Conservation (phyloP, 2,888 invertebrate species). For the Drosophila gaucha region DNA sequence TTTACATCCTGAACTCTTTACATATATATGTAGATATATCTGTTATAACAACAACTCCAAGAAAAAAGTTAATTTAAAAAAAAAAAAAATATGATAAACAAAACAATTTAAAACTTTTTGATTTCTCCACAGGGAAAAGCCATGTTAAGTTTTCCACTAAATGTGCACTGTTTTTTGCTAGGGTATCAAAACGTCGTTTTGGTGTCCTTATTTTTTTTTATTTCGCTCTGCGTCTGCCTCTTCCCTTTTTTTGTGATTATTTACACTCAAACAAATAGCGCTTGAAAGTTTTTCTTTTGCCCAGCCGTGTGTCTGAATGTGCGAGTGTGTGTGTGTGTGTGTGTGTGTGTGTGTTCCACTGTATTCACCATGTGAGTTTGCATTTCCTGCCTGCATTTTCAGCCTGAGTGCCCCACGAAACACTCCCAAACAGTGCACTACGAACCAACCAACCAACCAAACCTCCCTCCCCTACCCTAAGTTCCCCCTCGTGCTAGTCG, state of each 20-base stretch:
- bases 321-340: constrained; percentile 14
- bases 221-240: constrained; percentile 21
- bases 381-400: constrained; percentile 78
- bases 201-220: neutral
- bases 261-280: constrained; percentile 78
- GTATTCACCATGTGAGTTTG: constrained; percentile 62
- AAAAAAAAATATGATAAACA: neutral
- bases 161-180: constrained; percentile 1
- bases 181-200: constrained; percentile 36
- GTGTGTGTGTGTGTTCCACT: constrained; percentile 14
- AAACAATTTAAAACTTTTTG: neutral
- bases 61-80: no score
- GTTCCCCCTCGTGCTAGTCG: constrained; percentile 35
- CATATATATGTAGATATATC: no score
- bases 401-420: constrained; percentile 66
- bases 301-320: constrained; percentile 23
- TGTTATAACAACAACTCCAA: no score
- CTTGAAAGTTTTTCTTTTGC: constrained; percentile 69
- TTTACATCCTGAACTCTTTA: no score
- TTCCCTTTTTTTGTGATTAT: constrained; percentile 62
- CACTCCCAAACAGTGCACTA: constrained; percentile 38
- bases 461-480: neutral
- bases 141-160: constrained; percentile 1
- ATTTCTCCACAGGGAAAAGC: neutral
- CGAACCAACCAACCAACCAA: no score